phyloP scores from a whole-genome alignment of 2,797 vertebrate genomes.

The Acipenser ruthenus region DNA sequence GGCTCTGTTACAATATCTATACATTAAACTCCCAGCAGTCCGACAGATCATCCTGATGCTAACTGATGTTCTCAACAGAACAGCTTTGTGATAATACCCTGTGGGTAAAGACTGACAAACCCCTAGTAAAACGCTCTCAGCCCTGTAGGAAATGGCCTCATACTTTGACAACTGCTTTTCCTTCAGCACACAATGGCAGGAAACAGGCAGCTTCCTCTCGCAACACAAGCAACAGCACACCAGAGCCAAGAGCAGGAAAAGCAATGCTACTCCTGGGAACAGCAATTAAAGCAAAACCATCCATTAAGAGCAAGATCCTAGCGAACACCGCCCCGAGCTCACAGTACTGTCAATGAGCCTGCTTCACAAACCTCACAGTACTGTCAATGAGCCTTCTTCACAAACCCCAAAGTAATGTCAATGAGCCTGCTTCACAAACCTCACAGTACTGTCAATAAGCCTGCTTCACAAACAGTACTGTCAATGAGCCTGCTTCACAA shows the following conservation, averaged over 20 bases:
- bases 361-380: no score
- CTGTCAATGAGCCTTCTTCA: no score
- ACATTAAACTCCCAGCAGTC: no score
- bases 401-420: no score
- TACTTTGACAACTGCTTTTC: slow-evolving; percentile 72
- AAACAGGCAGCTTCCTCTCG: slow-evolving; percentile 77
- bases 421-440: no score
- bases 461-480: no score
- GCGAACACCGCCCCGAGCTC: no score
- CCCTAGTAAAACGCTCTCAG: slow-evolving; percentile 18
- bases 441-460: no score
- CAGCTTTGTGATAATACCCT: not conserved
- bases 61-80: not conserved
- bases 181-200: slow-evolving; percentile 80
- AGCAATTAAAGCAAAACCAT: not conserved
- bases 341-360: no score
- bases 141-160: slow-evolving; percentile 69
- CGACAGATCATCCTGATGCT: not conserved
- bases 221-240: not conserved
- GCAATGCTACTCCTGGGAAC: not conserved
- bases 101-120: not conserved
- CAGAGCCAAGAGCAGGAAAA: not conserved
- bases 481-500: no score
- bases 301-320: no score
- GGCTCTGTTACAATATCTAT: no score